phyloP scores from a whole-genome alignment of 1,140 invertebrate genomes.

The Drosophila pectinifera region DNA sequence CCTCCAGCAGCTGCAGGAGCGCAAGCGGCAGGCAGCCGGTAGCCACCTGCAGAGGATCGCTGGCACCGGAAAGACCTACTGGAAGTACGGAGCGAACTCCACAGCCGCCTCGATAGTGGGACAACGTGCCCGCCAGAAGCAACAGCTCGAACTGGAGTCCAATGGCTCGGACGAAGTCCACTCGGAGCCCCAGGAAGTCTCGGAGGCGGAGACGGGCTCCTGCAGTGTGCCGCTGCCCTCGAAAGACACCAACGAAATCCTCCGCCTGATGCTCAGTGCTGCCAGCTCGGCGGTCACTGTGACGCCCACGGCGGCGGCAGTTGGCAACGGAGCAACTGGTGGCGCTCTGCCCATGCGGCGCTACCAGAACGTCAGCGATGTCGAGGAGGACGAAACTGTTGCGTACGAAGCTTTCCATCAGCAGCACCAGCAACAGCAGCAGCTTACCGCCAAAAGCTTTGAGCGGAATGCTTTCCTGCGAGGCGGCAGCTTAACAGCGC shows the following conservation, averaged over 20 bases:
- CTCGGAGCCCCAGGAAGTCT: conserved; percentile 47
- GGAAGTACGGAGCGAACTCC: conserved; percentile 79
- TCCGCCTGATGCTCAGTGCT: conserved; percentile 76
- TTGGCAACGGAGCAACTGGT: conserved; percentile 66
- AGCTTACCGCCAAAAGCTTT: conserved; percentile 66
- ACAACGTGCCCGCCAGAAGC: conserved; percentile 57
- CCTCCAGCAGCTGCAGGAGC: conserved; percentile 70
- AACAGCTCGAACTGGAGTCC: conserved; percentile 56
- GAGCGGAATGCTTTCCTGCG: conserved; percentile 65
- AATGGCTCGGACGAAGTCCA: conserved; percentile 64
- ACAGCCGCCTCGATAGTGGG: conserved; percentile 79
- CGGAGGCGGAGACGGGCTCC: conserved; percentile 72
- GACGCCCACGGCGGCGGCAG: conserved; percentile 36
- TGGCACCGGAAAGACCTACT: conserved; percentile 76
- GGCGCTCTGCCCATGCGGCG: conserved; percentile 42
- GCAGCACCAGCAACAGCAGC: conserved; percentile 11
- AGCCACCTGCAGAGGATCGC: conserved; percentile 61
- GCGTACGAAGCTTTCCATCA: conserved; percentile 80
- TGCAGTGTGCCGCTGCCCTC: conserved; percentile 77
- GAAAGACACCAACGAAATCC: conserved; percentile 75
- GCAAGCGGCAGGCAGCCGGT: conserved; percentile 56
- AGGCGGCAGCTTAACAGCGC: conserved; percentile 65
- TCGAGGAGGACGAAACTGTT: conserved; percentile 79
- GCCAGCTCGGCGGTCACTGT: conserved; percentile 73
- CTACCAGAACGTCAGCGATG: conserved; percentile 51